A percentile compares a stretch with the other conserved stretches of the same genome.
Conservation (phyloP, 2,888 invertebrate species). For the Amiota communis region DNA sequence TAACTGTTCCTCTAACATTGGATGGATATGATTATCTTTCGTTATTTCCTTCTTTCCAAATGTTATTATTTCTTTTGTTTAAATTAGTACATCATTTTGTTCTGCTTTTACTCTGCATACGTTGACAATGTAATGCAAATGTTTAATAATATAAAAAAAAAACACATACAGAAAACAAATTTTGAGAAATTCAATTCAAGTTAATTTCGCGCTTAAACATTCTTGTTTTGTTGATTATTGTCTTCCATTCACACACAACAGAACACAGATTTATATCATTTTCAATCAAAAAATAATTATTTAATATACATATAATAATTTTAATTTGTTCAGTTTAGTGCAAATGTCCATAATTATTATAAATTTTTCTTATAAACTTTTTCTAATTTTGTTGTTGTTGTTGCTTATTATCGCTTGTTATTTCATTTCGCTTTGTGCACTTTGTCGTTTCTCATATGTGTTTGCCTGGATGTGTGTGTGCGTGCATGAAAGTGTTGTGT, state of each 20-base stretch:
- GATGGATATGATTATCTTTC: neutral
- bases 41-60: neutral
- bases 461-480: neutral
- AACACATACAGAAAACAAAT: neutral
- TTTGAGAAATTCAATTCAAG: neutral
- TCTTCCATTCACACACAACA: too few relatives aligned
- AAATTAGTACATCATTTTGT: constrained; percentile 5
- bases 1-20: too few relatives aligned
- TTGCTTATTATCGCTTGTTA: neutral
- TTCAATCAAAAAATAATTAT: too few relatives aligned
- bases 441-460: neutral
- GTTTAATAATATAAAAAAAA: constrained; percentile 4
- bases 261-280: too few relatives aligned
- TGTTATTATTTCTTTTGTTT: neutral
- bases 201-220: too few relatives aligned
- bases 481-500: neutral
- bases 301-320: too few relatives aligned
- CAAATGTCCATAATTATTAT: neutral
- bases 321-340: neutral
- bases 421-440: constrained; percentile 11
- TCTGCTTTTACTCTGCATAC: neutral
- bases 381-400: neutral
- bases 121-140: constrained; percentile 1
- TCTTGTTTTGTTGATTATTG: too few relatives aligned
- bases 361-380: constrained; percentile 20